Evolutionary conservation across 2,888 invertebrate species (phyloP).

Genomic region (Coenonympha arcania): DNA sequence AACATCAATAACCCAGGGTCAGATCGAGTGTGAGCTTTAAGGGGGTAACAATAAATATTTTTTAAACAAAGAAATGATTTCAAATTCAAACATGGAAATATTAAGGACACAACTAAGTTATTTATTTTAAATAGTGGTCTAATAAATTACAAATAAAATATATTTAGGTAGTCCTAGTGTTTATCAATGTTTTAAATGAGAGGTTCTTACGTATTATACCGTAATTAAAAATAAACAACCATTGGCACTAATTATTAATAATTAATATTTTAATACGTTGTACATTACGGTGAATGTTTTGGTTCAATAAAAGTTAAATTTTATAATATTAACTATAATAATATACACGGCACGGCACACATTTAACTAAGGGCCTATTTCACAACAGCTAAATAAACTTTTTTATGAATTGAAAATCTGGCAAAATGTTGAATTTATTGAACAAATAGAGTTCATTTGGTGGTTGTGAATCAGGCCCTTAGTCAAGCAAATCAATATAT

Average conservation of each 20-base stretch:
- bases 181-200: too few relatives aligned
- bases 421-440: too few relatives aligned
- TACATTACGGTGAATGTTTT: constrained; percentile 69
- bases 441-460: too few relatives aligned
- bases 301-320: constrained; percentile 40
- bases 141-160: constrained; percentile 6
- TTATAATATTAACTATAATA: constrained; percentile 46
- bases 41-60: too few relatives aligned
- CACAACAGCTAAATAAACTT: too few relatives aligned
- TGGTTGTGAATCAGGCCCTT: too few relatives aligned
- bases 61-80: neutral
- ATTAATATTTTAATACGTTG: constrained; percentile 48
- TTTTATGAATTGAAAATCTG: too few relatives aligned
- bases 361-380: constrained; percentile 22
- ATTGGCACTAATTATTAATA: constrained; percentile 65
- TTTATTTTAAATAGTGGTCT: constrained; percentile 1
- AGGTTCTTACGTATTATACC: constrained; percentile 21
- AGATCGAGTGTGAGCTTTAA: neutral
- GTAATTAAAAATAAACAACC: constrained; percentile 41
- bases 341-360: constrained; percentile 72
- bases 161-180: neutral
- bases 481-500: constrained; percentile 20
- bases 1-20: neutral
- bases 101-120: neutral
- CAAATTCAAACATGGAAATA: neutral